Conservation (phyloP, 2,113 vertebrate species). For the Microtus pennsylvanicus region DNA sequence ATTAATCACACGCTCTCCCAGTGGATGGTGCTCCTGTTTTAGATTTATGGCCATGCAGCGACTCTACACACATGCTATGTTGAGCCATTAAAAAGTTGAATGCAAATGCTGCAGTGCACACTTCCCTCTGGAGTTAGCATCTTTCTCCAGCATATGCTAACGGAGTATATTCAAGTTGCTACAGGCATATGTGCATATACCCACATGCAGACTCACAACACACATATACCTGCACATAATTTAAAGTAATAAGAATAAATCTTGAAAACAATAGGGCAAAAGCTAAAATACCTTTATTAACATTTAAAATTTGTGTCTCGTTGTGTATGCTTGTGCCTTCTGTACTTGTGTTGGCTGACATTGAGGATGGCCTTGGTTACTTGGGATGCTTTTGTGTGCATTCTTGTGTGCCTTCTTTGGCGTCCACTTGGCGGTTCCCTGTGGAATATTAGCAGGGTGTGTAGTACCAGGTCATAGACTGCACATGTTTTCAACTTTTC, state of each 20-base stretch:
- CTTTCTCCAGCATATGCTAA: background rate
- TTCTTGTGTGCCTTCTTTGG: background rate
- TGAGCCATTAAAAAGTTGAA: background rate
- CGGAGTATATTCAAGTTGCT: background rate
- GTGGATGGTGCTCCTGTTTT: background rate
- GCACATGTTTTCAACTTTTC: background rate
- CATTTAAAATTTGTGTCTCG: background rate
- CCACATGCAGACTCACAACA: background rate
- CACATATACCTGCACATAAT: background rate
- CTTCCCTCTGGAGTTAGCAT: too few species aligned
- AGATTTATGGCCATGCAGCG: background rate
- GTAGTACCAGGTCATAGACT: background rate
- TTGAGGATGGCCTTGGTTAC: background rate
- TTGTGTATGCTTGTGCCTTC: background rate
- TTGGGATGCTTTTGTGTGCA: background rate
- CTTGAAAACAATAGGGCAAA: background rate
- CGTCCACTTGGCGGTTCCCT: background rate
- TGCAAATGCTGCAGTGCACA: background rate
- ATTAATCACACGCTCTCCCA: background rate
- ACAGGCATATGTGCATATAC: background rate
- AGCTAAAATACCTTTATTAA: background rate
- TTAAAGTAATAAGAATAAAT: background rate
- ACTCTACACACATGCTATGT: background rate
- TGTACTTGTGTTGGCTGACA: background rate
- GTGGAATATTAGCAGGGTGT: background rate